Evolutionary conservation across 2,113 vertebrate genomes (phyloP).

Genomic region (Noctilio leporinus): DNA sequence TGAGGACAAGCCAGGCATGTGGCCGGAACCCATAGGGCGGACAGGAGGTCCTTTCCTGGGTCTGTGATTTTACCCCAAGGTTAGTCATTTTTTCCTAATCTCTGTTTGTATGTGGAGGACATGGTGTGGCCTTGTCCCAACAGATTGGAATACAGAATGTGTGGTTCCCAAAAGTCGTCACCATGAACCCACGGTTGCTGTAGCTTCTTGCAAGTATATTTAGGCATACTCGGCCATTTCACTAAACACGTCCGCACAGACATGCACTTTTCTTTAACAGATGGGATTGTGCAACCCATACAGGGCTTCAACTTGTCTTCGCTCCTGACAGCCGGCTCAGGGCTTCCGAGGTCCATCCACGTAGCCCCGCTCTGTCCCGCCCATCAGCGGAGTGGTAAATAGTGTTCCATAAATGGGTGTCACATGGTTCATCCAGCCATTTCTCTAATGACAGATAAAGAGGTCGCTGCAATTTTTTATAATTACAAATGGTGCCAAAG

Average conservation of each 20-base stretch:
- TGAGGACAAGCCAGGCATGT: fast-evolving
- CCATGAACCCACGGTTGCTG: not conserved
- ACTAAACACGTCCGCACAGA: conserved; percentile 14
- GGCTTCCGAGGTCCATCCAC: not conserved
- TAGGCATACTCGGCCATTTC: not conserved
- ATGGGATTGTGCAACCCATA: not conserved
- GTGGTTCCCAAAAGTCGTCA: not conserved
- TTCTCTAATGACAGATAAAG: not conserved
- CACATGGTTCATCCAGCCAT: not conserved
- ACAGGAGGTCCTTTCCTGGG: fast-evolving
- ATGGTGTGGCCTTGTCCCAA: not conserved
- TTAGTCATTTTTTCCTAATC: not conserved
- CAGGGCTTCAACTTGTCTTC: not conserved
- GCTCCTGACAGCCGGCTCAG: fast-evolving
- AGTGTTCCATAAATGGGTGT: not conserved
- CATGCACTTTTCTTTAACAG: not conserved
- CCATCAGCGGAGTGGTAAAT: not conserved
- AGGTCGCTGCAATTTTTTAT: not conserved
- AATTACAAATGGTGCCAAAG: conserved; percentile 19
- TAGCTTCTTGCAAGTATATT: conserved; percentile 6
- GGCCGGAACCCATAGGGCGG: not conserved
- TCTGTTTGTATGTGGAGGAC: not conserved
- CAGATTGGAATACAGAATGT: not conserved
- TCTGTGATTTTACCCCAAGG: not conserved
- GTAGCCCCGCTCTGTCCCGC: fast-evolving